A percentile compares a stretch with the other conserved stretches of the same genome.
These are phyloP conservation scores for Nephrotoma appendiculata DNA, from an alignment of 2,888 invertebrate species.

Conservation along the genomic window DNA sequence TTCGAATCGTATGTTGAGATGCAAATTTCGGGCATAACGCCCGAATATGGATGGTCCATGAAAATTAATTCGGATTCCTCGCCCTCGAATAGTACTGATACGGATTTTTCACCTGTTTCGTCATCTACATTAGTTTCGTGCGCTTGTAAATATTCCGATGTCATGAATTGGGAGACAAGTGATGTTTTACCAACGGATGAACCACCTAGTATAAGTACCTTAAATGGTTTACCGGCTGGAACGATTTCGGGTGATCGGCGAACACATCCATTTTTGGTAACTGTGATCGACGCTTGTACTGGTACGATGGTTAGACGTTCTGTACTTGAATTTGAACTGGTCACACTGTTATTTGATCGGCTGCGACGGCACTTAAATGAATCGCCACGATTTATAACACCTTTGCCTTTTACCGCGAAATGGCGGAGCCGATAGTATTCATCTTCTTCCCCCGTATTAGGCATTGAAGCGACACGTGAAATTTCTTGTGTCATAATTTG, in stretches of 20 bases:
- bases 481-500: neutral
- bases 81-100: constrained; percentile 70
- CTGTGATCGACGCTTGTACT: constrained; percentile 14
- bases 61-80: constrained; percentile 82
- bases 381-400: constrained; percentile 87
- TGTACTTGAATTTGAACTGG: constrained; percentile 29
- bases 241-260: constrained; percentile 7
- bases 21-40: constrained; percentile 68
- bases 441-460: constrained; percentile 78
- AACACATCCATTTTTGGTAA: constrained; percentile 17
- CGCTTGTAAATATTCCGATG: constrained; percentile 86
- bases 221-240: constrained; percentile 40
- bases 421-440: constrained; percentile 83
- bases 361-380: constrained; percentile 77
- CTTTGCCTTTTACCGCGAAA: constrained; percentile 86
- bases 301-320: constrained; percentile 14
- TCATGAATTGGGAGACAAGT: constrained; percentile 77
- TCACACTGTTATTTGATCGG: constrained; percentile 67
- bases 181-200: constrained; percentile 76
- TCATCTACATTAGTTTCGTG: constrained; percentile 69
- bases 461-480: constrained; percentile 51
- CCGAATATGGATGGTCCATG: constrained; percentile 67
- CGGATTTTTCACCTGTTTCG: constrained; percentile 76
- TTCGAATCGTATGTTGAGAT: constrained; percentile 66
- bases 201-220: constrained; percentile 64